Evolutionary conservation across 2,113 vertebrate genomes (phyloP), one percentile per base, ranked within the genome.

Genomic region (Paradisaea rubra): DNA sequence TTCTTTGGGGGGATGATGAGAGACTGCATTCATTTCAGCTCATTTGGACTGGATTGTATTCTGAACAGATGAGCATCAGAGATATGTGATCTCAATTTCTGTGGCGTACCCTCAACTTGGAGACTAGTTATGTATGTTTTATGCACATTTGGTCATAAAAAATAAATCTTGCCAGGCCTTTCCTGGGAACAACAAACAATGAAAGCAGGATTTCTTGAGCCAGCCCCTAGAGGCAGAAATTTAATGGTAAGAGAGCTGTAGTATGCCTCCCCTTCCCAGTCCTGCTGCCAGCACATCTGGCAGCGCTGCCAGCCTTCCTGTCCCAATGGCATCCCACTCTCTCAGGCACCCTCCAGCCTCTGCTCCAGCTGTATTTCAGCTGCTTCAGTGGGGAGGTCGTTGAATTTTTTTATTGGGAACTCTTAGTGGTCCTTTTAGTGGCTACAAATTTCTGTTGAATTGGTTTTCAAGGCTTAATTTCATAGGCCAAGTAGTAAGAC

Each of bases 281-380:
- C 65, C 47, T 79, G 52, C 86, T 94, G 94, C 82, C 76, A 63
- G 6, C 66, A 73, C 81, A 91, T 76, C 85, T 95, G 96, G 66
- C 93, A 65, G 63, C 0, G 0, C 79, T 56, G 52, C 28, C 81
- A 86, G 52, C 53, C 61, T 49, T 57, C 49, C 61, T 25, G n/a
- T 85, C 87, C 50, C 3, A 0, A 5, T 19, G 44, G 63, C 39
- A 35, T 37, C 15, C n/a, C 12, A 5, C 65, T 84, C 45, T 84
- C 50, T 31, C 0, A 7, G 49, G 59, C 59, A 74, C 27, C 42
- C 50, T 47, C 14, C 41, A 70, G 68, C 17, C 78, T 57, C 72
- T 50, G 20, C 30, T 77, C 65, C 41, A 27, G 9, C 28, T 60
- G 2, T 10, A 41, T 61, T 92, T 88, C 79, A 77, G 60, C 15